A percentile compares a stretch with the other conserved stretches of the same genome.
These are phyloP conservation scores for Beaufortia kweichowensis DNA, from an alignment of 2,113 vertebrate genomes.

Conservation along the genomic window DNA sequence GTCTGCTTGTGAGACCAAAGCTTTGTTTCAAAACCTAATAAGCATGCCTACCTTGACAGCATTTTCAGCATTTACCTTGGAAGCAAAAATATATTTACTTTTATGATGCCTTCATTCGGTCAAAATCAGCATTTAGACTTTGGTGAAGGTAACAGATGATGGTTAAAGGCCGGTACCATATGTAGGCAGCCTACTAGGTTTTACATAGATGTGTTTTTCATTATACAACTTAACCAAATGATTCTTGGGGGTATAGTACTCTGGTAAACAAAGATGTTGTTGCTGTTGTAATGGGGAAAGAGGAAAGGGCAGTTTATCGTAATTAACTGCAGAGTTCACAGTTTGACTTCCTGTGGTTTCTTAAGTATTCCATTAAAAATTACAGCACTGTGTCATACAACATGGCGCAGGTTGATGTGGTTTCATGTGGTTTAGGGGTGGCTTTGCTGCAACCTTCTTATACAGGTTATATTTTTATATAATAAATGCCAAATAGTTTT, in stretches of 20 bases:
- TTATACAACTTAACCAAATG: not conserved
- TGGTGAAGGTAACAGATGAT: not conserved
- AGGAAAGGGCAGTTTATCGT: constrained; percentile 54
- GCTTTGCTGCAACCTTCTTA: constrained; percentile 13
- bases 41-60: not conserved
- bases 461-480: constrained; percentile 21
- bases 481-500: constrained; percentile 1
- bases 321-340: constrained; percentile 61
- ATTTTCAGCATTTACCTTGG: no score
- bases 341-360: constrained; percentile 62
- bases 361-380: constrained; percentile 61
- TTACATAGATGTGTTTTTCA: not conserved
- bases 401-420: constrained; percentile 57
- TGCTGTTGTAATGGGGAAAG: constrained; percentile 40
- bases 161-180: no score
- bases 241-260: not conserved
- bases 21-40: constrained; percentile 10
- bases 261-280: constrained; percentile 46
- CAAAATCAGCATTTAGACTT: no score
- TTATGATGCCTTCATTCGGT: no score
- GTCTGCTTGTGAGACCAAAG: not conserved
- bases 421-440: constrained; percentile 28
- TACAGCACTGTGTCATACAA: constrained; percentile 50
- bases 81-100: no score
- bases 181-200: not conserved